Evolutionary conservation across 2,113 vertebrate genomes (phyloP), one percentile per base, ranked within the genome.

Genomic region (Semnornis frantzii): DNA sequence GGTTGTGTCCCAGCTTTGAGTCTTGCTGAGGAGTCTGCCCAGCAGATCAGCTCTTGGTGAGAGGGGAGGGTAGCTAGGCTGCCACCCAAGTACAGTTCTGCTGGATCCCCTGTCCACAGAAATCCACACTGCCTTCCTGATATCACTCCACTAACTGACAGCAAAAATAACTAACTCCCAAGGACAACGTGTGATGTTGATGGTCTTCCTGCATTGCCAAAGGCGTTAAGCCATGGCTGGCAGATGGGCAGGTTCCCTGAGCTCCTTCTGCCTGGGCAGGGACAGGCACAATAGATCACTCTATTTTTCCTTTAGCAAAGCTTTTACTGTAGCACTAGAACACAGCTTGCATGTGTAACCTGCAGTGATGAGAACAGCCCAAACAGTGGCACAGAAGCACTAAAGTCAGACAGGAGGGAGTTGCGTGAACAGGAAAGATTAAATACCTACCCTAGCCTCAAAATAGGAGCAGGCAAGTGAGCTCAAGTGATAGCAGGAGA

Each of bases 381-480:
- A 3, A 3, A 66, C 28, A 39, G 85, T n/a, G 27, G 62, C 93
- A 85, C 87, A 83, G 80, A 79, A 88, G 75, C 90, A 66, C 52
- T 78, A 0, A 33, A 65, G 58, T 82, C 86, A 90, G 72, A 90
- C 90, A 93, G 82, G 52, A 79, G 64, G 91, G 89, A 92, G 91
- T 31, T 85, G 89, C 85, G 91, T 24, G 58, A 83, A 97, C 20
- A 91, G 71, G 87, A 91, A 94, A 94, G 92, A 94, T 90, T 78
- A 77, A 57, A 91, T 96, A 96, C 95, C 94, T 94, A 96, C 96
- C 95, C 96, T 96, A 95, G 87, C 72, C 87, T 96, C 82, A 96
- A 94, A 90, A 92, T 54, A 95, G 96, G 63, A 95, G 94, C 94
- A 95, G 96, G 1, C 50, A 91, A 96, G 90, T 27, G 93, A 96